Percentiles rank a stretch among this genome's conserved stretches.
These are phyloP conservation scores for Pluvialis apricaria DNA, from an alignment of 2,113 vertebrate species.

Conservation along the genomic window DNA sequence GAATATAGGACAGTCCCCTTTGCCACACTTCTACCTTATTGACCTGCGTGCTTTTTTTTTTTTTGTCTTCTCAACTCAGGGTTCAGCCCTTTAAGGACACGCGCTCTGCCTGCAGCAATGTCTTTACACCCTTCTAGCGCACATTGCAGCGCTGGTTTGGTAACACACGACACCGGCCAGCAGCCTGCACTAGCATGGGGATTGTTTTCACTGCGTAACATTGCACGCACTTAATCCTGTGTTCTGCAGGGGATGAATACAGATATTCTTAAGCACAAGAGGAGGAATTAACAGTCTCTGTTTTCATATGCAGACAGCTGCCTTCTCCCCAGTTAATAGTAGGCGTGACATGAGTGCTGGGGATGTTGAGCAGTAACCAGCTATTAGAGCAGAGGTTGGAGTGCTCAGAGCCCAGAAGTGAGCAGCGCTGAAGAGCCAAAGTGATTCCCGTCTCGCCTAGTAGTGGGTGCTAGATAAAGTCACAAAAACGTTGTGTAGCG, in stretches of 20 bases:
- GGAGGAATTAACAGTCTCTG: neutral
- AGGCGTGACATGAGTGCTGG: neutral
- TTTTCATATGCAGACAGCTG: neutral
- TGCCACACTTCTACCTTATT: neutral
- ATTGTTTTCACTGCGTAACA: accelerated
- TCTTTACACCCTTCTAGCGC: neutral
- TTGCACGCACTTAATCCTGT: neutral
- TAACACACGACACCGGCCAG: neutral
- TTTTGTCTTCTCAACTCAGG: neutral
- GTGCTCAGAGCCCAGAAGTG: neutral
- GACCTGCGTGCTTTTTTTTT: neutral
- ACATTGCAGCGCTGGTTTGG: neutral
- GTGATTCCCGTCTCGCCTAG: accelerated
- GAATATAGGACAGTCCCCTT: neutral
- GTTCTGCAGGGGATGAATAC: neutral
- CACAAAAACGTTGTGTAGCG: accelerated
- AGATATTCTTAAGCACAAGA: neutral
- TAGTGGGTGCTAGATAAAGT: neutral
- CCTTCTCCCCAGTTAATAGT: neutral
- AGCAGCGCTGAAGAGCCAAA: neutral
- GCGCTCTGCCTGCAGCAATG: neutral
- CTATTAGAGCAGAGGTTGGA: neutral
- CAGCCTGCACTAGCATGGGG: neutral
- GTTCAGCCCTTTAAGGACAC: neutral
- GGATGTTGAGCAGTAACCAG: neutral